phyloP scores from a whole-genome alignment of 2,797 vertebrate species.

The Lithobates sylvaticus region DNA sequence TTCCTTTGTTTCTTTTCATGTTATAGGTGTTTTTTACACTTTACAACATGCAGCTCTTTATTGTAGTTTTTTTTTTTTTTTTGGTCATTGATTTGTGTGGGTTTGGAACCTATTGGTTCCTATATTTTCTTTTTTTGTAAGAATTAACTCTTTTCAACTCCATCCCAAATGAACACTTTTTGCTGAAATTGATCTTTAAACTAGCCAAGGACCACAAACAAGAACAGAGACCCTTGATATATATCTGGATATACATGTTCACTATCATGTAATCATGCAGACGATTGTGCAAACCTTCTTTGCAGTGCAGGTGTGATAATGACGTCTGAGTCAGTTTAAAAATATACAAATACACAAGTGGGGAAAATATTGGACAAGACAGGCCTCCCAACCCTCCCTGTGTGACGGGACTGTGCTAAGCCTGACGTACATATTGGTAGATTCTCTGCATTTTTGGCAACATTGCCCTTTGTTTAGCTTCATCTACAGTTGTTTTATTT shows the following conservation, averaged over 20 bases:
- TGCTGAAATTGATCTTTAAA: too few species aligned
- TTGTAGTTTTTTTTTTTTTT: too few species aligned
- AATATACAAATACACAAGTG: constrained; percentile 30
- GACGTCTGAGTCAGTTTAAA: constrained; percentile 11
- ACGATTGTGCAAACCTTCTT: constrained; percentile 4
- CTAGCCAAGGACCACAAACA: too few species aligned
- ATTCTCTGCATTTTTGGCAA: constrained; percentile 59
- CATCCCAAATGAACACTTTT: too few species aligned
- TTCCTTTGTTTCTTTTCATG: too few species aligned
- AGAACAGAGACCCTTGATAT: too few species aligned
- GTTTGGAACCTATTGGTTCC: too few species aligned
- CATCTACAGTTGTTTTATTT: constrained; percentile 33
- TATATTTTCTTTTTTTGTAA: too few species aligned
- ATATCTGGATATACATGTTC: neutral
- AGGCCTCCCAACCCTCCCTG: constrained; percentile 18
- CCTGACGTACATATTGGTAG: constrained; percentile 54
- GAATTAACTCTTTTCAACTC: too few species aligned
- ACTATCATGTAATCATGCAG: neutral
- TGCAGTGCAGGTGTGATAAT: neutral
- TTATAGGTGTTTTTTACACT: too few species aligned
- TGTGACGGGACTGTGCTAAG: neutral
- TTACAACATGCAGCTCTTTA: too few species aligned
- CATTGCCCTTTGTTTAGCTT: constrained; percentile 48
- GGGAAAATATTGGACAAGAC: constrained; percentile 1
- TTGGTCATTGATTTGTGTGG: too few species aligned